Evolutionary conservation across 2,888 invertebrate genomes (phyloP).

Genomic region (Stegophylla sp.): DNA sequence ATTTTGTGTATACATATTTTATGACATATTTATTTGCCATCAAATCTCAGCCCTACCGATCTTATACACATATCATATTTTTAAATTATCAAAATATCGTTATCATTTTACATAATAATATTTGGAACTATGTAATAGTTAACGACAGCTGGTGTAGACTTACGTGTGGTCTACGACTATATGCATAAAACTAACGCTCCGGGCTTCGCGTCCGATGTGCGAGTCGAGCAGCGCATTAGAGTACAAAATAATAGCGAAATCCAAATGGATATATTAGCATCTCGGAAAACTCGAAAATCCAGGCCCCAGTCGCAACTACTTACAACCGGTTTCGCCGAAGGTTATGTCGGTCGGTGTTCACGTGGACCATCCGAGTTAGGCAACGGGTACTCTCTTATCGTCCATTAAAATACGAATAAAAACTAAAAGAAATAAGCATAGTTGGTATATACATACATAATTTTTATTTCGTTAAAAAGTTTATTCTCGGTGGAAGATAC

Average conservation of each 20-base stretch:
- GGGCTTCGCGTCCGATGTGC: slow-evolving; percentile 13
- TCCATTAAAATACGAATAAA: background rate
- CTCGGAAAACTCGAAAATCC: slow-evolving; percentile 54
- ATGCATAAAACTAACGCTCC: no score
- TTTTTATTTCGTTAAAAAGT: no score
- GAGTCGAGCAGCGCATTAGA: background rate
- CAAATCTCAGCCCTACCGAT: no score
- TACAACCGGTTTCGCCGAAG: slow-evolving; percentile 47
- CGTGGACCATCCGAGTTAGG: background rate
- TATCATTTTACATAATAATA: no score
- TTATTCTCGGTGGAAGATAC: no score
- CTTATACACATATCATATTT: no score
- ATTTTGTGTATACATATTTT: no score
- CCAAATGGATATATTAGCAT: slow-evolving; percentile 24
- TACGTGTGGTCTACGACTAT: no score
- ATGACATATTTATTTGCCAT: no score
- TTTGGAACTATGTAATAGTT: no score
- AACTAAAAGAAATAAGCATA: background rate
- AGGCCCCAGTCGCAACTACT: background rate
- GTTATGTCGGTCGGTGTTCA: background rate
- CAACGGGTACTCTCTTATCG: background rate
- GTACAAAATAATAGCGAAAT: slow-evolving; percentile 25
- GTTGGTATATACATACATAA: background rate
- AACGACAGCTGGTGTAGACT: no score
- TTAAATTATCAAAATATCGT: no score